Evolutionary conservation across 2,797 vertebrate genomes (phyloP).

Genomic region (Lagorchestes hirsutus): DNA sequence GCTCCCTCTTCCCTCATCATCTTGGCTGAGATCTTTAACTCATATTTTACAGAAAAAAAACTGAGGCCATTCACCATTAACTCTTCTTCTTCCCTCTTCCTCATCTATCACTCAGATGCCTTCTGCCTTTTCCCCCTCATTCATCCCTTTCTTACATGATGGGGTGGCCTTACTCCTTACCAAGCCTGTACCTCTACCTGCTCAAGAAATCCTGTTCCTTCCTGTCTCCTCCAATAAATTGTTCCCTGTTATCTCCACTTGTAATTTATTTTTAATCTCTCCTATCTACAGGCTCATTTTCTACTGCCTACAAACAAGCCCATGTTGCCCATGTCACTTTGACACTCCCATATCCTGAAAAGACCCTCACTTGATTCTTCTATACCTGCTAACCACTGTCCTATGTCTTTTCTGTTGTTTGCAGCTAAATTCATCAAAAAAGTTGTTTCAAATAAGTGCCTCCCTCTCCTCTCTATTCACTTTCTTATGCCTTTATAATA

Average conservation of each 20-base stretch:
- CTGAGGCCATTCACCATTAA: neutral
- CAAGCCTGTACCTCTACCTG: neutral
- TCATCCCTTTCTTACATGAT: neutral
- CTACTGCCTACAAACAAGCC: neutral
- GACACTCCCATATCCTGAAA: neutral
- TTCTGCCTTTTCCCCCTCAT: neutral
- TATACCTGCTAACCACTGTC: neutral
- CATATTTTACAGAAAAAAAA: neutral
- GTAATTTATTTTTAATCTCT: neutral
- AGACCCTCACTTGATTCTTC: neutral
- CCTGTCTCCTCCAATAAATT: neutral
- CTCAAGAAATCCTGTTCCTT: neutral
- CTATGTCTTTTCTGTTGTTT: neutral
- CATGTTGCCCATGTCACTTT: neutral
- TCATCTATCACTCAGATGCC: neutral
- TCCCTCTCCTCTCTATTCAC: neutral
- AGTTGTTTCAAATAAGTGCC: neutral
- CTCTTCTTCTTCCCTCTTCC: neutral
- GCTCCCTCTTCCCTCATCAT: neutral
- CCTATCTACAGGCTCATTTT: neutral
- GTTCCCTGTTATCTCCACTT: neutral
- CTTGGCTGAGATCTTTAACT: neutral
- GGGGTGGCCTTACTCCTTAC: neutral
- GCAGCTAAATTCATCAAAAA: neutral
- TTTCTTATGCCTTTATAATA: neutral